Percentiles rank a stretch among this genome's conserved stretches.
These are phyloP conservation scores for Panthera uncia DNA, from an alignment of 2,113 vertebrate species.

Conservation along the genomic window DNA sequence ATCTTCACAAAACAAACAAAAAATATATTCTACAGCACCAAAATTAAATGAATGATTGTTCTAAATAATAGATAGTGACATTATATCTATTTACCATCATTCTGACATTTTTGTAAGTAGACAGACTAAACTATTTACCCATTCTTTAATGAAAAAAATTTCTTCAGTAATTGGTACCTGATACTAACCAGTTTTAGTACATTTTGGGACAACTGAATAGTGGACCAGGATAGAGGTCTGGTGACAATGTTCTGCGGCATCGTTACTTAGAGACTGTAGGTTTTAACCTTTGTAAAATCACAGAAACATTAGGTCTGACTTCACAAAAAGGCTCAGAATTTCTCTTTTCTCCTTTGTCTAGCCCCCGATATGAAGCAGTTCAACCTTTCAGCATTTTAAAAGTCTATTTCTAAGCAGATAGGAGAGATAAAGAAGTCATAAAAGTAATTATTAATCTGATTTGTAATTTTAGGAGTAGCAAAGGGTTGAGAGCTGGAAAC, in stretches of 20 bases:
- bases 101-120: neutral
- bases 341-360: neutral
- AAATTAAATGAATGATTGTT: neutral
- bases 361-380: neutral
- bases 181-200: neutral
- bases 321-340: neutral
- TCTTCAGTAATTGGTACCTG: neutral
- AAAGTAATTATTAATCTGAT: constrained; percentile 13
- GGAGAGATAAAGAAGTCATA: neutral
- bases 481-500: neutral
- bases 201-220: neutral
- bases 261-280: neutral
- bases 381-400: constrained; percentile 26
- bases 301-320: neutral
- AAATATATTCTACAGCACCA: neutral
- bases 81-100: neutral
- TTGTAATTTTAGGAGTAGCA: neutral
- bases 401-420: neutral
- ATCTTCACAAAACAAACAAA: neutral
- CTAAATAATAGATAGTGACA: neutral
- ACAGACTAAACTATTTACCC: neutral
- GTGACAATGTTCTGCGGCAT: neutral
- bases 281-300: neutral
- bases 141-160: neutral
- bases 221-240: neutral